Base-by-base conservation (phyloP, 2,888 invertebrate species). In the Lasioglossum leucozonium region DNA sequence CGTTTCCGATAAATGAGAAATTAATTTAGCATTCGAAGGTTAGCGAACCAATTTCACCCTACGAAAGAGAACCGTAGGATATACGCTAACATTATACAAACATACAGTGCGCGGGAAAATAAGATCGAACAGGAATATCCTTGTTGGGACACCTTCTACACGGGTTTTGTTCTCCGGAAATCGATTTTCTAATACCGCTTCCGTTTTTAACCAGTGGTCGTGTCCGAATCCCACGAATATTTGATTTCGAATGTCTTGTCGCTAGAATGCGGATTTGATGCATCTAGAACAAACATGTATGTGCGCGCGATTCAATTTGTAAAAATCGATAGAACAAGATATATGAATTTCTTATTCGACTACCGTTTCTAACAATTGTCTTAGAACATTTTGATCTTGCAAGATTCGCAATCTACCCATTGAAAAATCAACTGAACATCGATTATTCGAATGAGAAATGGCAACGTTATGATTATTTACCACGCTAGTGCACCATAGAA, bases 371-470 rank as follows among this genome's bases (percentile, higher is more conserved):
- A 30, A 18, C 18, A 62, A 18, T 62, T 30, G 62, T 30, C 30
- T 62, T 30, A 18, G 30, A 18, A 30, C 30, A 62, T 30, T 16
- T 62, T 62, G 62, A 62, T 62, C 62, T 30, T 62, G 62, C 62
- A 8, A 62, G 62, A 62, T 62, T 30, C 18, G 62, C 62, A 30
- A 34, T 30, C 30, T 62, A 62, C n/a, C 65, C 62, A 69, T 79
- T 75, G 58, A 82, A 76, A 18, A 74, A 74, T 26, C n/a, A 62
- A 72, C 79, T 84, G 81, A 62, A 62, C 16, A 79, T 84, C 72
- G 82, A n/a, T 90, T 85, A 84, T 30, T 84, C 72, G 74, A 79
- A 78, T 77, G 55, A 79, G 72, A 88, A 80, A 51, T 71, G 65
- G 81, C 77, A 67, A 74, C 72, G 18, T 76, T 84, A 73, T 44